phyloP scores from a whole-genome alignment of 2,113 vertebrate genomes.

The Tringa solitaria region DNA sequence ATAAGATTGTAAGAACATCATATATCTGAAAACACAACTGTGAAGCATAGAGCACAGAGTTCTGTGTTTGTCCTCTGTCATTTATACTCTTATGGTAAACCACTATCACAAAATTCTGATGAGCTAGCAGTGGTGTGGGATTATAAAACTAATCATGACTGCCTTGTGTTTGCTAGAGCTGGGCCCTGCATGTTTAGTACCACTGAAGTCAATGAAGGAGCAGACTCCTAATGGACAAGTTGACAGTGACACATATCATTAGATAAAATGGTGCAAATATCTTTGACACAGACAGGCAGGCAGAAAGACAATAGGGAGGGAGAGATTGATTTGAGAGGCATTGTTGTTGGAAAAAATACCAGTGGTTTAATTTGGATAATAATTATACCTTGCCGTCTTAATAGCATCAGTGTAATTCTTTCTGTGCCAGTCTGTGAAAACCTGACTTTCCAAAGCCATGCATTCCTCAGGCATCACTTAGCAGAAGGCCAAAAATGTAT shows the following conservation, averaged over 20 bases:
- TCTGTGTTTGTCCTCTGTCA: background rate
- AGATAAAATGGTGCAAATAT: background rate
- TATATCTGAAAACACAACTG: background rate
- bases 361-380: background rate
- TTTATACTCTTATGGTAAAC: background rate
- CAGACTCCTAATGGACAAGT: background rate
- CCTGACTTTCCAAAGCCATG: background rate
- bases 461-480: conserved; percentile 48
- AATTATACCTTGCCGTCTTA: background rate
- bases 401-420: background rate
- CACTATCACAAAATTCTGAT: background rate
- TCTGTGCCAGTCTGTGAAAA: background rate
- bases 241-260: background rate
- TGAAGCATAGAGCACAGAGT: background rate
- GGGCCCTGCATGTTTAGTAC: background rate
- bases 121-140: background rate
- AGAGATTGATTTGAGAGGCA: background rate
- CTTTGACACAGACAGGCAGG: background rate
- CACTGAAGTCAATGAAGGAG: background rate
- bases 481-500: background rate
- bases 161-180: background rate
- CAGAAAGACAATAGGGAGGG: background rate
- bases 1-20: background rate
- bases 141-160: background rate
- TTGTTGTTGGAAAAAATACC: background rate